Base-by-base conservation (phyloP, 2,113 vertebrate species). In the Dinomys branickii region DNA sequence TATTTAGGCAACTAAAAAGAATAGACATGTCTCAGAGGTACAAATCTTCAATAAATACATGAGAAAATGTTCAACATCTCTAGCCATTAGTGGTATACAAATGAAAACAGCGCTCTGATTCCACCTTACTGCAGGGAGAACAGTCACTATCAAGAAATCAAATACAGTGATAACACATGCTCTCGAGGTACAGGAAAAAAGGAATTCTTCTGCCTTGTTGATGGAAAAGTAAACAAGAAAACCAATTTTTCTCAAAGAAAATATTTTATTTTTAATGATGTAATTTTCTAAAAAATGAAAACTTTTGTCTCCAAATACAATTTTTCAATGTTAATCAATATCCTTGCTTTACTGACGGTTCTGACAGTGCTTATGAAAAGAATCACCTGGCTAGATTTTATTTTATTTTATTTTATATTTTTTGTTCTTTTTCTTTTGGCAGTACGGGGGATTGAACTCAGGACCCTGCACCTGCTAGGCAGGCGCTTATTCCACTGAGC, bases 351-450 rank as follows among this genome's bases (percentile, higher is more conserved):
- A 28, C 26, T 14, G 3, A 17, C 0, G n/a, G 14, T 52, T 90
- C 1, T 90, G 13, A 28, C 22, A 61, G 47, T 80, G 77, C 44
- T 77, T 47, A 47, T 50, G 26, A 28, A 77, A 77, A 13, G 5
- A 77, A 28, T 77, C 44, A 47, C 5, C 73, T 47, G 6, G 24
- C 41, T 91, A 77, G 30, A 67, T 56, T 86, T 67, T 91, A 59
- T 83, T 77, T 92, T 77, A 69, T 28, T 95, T 90, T 83, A 75
- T 5, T n/a, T n/a, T n/a, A n/a, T n/a, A n/a, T n/a, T n/a, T n/a
- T n/a, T n/a, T n/a, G n/a, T n/a, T n/a, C n/a, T n/a, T n/a, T n/a
- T n/a, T n/a, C n/a, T n/a, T n/a, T n/a, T n/a, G n/a, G n/a, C n/a
- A n/a, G n/a, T n/a, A n/a, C n/a, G n/a, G n/a, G n/a, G n/a, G n/a